Conservation (phyloP, 1,140 invertebrate species). For the Luehdorfia chinensis region DNA sequence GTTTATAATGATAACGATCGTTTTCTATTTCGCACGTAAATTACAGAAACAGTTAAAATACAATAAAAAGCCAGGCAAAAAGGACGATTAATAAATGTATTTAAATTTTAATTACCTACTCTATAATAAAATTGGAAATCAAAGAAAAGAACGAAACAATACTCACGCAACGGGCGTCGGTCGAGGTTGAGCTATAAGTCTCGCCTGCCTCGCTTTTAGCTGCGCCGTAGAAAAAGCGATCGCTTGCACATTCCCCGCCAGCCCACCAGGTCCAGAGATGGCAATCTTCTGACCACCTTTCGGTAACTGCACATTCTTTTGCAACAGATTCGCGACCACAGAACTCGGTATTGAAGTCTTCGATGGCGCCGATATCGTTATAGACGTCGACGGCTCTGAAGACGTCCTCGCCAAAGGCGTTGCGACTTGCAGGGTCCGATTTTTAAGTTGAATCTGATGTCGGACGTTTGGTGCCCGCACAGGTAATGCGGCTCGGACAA, state of each 20-base stretch:
- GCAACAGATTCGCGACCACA: constrained; percentile 58
- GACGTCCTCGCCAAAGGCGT: constrained; percentile 23
- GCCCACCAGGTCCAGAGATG: constrained; percentile 40
- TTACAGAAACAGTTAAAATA: too few species aligned
- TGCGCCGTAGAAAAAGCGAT: constrained; percentile 54
- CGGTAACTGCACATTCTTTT: constrained; percentile 48
- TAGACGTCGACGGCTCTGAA: constrained; percentile 39
- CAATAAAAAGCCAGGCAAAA: too few species aligned
- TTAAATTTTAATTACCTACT: too few species aligned
- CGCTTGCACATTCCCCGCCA: constrained; percentile 53
- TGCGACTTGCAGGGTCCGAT: constrained; percentile 38
- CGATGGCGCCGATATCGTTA: constrained; percentile 37
- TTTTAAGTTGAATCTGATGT: constrained; percentile 58
- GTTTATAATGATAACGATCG: too few species aligned
- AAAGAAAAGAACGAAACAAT: constrained; percentile 13
- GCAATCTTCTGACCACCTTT: constrained; percentile 49
- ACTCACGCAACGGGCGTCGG: constrained; percentile 42
- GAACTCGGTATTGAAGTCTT: constrained; percentile 46
- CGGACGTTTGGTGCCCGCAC: constrained; percentile 34
- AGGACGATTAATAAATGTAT: too few species aligned
- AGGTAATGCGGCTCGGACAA: constrained; percentile 43
- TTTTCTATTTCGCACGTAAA: too few species aligned
- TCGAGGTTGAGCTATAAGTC: constrained; percentile 45
- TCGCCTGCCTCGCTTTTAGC: constrained; percentile 48
- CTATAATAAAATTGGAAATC: too few species aligned